Evolutionary conservation across 64 coral and sea anemone species (phyloP).

Genomic region (Dendrophyllia cribrosa): DNA sequence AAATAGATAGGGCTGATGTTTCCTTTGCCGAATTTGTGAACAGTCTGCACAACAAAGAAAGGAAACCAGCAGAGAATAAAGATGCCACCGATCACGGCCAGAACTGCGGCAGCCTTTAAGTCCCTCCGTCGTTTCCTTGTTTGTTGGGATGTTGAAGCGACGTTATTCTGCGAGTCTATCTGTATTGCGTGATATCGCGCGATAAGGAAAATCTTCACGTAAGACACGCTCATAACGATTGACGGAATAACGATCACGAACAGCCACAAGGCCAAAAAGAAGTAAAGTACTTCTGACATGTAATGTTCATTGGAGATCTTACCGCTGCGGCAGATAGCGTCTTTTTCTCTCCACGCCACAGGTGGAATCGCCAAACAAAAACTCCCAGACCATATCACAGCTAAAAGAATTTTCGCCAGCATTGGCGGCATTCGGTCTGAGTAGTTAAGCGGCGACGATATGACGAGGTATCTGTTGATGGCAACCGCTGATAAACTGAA

Average conservation of each 20-base stretch:
- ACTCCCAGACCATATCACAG: conserved; percentile 81
- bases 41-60: conserved; percentile 92
- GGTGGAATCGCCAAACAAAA: conserved; percentile 83
- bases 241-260: conserved; percentile 93
- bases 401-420: conserved; percentile 85
- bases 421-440: conserved; percentile 84
- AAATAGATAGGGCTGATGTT: conserved; percentile 89
- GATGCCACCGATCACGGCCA: conserved; percentile 95
- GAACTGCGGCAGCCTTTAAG: conserved; percentile 83
- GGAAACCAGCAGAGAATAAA: conserved; percentile 96
- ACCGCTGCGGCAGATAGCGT: conserved; percentile 84
- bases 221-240: conserved; percentile 82
- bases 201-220: conserved; percentile 89
- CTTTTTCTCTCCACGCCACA: conserved; percentile 83
- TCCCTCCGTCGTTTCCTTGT: conserved; percentile 71
- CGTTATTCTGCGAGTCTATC: conserved; percentile 46
- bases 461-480: conserved; percentile 91
- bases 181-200: conserved; percentile 74
- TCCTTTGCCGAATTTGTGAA: conserved; percentile 88
- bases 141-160: conserved; percentile 40
- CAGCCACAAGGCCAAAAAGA: conserved; percentile 88
- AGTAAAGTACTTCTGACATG: conserved; percentile 89
- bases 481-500: conserved; percentile 87
- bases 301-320: conserved; percentile 87
- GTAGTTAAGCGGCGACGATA: conserved; percentile 88